Percentiles rank a stretch among this genome's conserved stretches.
Conservation (phyloP, 2,797 vertebrate genomes). For the Strix occidentalis region DNA sequence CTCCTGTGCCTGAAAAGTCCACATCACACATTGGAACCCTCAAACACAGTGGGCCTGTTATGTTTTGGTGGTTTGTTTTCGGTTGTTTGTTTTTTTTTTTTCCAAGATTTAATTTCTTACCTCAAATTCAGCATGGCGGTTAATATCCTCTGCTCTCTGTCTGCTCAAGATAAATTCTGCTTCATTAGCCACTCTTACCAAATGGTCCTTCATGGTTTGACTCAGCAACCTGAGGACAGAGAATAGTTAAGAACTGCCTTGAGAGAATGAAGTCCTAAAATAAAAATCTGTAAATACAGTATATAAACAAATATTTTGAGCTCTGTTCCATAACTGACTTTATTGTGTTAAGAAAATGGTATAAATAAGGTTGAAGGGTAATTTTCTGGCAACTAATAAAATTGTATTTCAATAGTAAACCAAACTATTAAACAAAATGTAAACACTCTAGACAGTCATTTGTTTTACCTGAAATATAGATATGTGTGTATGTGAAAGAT, state of each 20-base stretch:
- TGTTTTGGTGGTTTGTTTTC: background rate
- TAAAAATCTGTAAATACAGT: background rate
- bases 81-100: background rate
- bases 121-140: constrained; percentile 98
- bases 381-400: background rate
- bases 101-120: constrained; percentile 71
- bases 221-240: constrained; percentile 87
- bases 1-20: background rate
- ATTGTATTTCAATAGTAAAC: background rate
- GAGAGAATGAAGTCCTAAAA: background rate
- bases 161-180: constrained; percentile 97
- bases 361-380: background rate
- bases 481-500: too few species aligned
- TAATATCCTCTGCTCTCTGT: constrained; percentile 96
- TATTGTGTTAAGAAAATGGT: background rate
- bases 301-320: background rate
- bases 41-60: background rate
- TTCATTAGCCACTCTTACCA: constrained; percentile 97
- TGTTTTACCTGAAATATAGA: background rate
- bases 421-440: background rate
- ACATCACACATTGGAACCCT: background rate
- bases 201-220: constrained; percentile 99
- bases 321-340: background rate
- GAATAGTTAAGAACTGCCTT: background rate
- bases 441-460: background rate